Conservation (phyloP, 2,113 vertebrate species). For the Hemiscyllium ocellatum region DNA sequence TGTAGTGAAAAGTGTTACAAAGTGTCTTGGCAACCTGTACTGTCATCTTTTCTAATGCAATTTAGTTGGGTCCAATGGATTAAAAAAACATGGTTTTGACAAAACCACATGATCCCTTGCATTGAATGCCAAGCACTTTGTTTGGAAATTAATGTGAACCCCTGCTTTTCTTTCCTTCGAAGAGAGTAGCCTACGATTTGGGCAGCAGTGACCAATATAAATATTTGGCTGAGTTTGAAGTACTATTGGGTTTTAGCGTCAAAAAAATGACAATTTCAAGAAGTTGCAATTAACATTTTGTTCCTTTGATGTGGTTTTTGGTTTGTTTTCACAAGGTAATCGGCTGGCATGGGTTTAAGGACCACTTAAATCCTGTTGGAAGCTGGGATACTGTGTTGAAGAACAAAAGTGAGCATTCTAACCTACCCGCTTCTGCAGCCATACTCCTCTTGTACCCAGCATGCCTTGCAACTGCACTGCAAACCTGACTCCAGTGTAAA, state of each 20-base stretch:
- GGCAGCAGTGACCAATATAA: background rate
- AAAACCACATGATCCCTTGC: background rate
- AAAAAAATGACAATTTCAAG: background rate
- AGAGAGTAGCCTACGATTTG: background rate
- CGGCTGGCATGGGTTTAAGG: background rate
- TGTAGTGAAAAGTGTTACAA: background rate
- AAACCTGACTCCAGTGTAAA: too few relatives aligned
- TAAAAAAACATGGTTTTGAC: background rate
- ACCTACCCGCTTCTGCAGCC: too few relatives aligned
- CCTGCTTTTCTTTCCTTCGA: background rate
- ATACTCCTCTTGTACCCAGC: too few relatives aligned
- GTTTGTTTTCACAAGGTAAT: background rate
- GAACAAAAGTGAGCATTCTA: too few relatives aligned
- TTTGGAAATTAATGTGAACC: background rate
- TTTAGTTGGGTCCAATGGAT: background rate
- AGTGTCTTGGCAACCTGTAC: background rate
- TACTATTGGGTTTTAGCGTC: background rate
- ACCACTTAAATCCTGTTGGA: background rate
- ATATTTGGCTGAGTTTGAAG: background rate
- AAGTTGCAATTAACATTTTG: background rate
- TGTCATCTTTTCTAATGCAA: background rate
- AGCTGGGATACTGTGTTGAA: too few relatives aligned
- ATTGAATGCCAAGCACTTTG: background rate
- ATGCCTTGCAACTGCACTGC: too few relatives aligned
- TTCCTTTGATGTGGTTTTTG: background rate